These are phyloP conservation scores for Tamias sibiricus DNA, from an alignment of 2,113 vertebrate species.

Conservation along the genomic window DNA sequence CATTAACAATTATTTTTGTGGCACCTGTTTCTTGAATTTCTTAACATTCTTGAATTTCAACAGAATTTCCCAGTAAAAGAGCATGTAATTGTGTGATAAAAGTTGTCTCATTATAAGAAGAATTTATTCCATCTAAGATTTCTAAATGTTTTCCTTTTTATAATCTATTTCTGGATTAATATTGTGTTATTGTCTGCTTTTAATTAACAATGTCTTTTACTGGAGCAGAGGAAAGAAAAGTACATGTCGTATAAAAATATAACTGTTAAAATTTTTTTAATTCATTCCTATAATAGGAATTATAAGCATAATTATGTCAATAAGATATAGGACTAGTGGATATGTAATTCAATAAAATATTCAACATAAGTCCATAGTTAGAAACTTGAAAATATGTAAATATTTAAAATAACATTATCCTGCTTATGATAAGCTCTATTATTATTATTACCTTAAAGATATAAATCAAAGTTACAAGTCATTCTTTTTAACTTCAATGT, in stretches of 20 bases:
- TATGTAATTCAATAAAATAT: neutral
- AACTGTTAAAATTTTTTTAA: neutral
- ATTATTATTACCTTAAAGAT: neutral
- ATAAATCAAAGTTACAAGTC: neutral
- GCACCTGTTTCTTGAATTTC: neutral
- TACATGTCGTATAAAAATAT: neutral
- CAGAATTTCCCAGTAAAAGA: neutral
- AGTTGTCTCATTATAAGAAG: neutral
- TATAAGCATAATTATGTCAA: neutral
- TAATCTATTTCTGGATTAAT: neutral
- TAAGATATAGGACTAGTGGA: neutral
- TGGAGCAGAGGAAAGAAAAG: neutral
- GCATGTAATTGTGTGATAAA: neutral
- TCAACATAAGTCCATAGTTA: neutral
- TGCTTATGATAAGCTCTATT: neutral
- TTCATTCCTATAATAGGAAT: neutral
- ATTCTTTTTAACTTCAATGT: neutral
- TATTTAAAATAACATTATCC: neutral
- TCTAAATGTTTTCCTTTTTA: neutral
- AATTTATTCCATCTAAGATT: neutral
- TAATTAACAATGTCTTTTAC: neutral
- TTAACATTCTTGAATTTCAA: neutral
- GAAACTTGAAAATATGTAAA: neutral
- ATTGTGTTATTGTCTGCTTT: neutral
- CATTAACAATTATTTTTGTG: slow-evolving; percentile 12